A percentile compares a stretch with the other conserved stretches of the same genome.
Evolutionary conservation across 1,140 invertebrate genomes (phyloP).

Genomic region (Odontomachus brunneus): DNA sequence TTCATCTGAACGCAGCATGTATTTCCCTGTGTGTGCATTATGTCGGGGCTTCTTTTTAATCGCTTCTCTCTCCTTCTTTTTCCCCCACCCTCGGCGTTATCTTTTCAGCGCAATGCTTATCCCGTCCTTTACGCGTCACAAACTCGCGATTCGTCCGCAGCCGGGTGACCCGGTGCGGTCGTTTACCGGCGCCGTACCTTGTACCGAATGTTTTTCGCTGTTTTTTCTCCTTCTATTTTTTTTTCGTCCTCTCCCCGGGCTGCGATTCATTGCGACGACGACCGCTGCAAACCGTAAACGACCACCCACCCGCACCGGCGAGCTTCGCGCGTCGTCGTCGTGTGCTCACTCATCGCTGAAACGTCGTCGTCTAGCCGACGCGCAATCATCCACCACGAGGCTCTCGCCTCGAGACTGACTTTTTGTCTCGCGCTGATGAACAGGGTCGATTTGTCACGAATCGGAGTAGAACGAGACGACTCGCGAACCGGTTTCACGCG

Average conservation of each 20-base stretch:
- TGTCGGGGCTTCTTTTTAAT: too few relatives aligned
- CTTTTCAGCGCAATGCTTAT: conserved; percentile 43
- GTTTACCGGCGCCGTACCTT: conserved; percentile 2
- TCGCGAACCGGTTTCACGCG: background rate
- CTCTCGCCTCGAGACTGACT: background rate
- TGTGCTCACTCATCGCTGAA: background rate
- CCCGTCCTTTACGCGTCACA: conserved; percentile 52
- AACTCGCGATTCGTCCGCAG: conserved; percentile 48
- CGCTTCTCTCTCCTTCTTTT: conserved; percentile 11
- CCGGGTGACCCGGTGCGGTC: conserved; percentile 28
- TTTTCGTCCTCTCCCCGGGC: conserved; percentile 34
- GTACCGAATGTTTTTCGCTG: conserved; percentile 40
- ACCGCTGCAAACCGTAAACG: conserved; percentile 64
- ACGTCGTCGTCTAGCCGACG: conserved; percentile 26
- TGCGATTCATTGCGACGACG: conserved; percentile 68
- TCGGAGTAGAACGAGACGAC: conserved; percentile 7
- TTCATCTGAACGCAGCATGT: too few relatives aligned
- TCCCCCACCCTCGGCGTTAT: conserved; percentile 3
- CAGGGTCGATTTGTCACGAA: conserved; percentile 6
- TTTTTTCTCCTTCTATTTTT: conserved; percentile 51
- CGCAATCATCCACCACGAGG: background rate
- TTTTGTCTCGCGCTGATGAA: conserved; percentile 27
- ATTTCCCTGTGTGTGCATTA: too few relatives aligned
- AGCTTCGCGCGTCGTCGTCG: background rate
- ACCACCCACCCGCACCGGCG: background rate